phyloP scores from a whole-genome alignment of 2,113 vertebrate species.

The Indicator indicator region DNA sequence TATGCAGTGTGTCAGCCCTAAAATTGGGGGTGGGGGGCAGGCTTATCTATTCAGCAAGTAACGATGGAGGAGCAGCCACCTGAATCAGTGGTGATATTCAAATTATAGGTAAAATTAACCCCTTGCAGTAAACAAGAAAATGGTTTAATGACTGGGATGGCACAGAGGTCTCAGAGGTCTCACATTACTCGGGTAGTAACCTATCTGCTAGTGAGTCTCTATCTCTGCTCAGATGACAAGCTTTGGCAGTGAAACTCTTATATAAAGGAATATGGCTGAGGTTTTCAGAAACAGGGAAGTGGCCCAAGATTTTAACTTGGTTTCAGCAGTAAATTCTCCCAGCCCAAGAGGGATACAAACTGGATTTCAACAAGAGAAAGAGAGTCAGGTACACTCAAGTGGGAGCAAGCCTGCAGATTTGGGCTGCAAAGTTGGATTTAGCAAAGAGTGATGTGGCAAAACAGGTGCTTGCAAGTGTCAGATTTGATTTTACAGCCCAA shows the following conservation, averaged over 20 bases:
- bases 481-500: neutral
- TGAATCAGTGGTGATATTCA: neutral
- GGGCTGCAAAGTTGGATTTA: neutral
- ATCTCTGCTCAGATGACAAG: neutral
- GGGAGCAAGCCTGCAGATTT: neutral
- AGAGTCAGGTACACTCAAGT: neutral
- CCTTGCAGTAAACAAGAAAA: neutral
- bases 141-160: neutral
- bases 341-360: neutral
- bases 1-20: constrained; percentile 42
- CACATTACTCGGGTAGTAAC: neutral
- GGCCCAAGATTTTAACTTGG: neutral
- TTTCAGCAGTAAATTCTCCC: neutral
- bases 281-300: neutral
- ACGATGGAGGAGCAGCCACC: neutral
- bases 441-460: neutral
- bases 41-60: neutral
- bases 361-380: neutral
- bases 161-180: neutral
- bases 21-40: neutral
- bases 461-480: neutral
- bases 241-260: neutral
- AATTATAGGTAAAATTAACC: constrained; percentile 41
- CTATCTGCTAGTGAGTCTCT: neutral
- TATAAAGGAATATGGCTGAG: neutral